Evolutionary conservation across 2,888 invertebrate genomes (phyloP).

Genomic region (Synanthedon vespiformis): DNA sequence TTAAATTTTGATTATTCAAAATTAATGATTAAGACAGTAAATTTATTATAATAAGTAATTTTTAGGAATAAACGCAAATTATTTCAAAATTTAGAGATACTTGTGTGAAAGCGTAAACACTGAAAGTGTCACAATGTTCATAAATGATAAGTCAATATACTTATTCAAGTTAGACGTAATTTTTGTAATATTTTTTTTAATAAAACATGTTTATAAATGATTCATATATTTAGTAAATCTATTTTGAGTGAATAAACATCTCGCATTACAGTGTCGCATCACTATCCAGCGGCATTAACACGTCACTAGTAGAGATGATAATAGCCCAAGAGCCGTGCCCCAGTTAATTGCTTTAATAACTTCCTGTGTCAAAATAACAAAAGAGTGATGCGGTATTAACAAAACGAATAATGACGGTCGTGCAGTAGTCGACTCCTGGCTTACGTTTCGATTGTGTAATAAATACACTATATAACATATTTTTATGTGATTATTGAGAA

Average conservation of each 20-base stretch:
- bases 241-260: background rate
- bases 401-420: slow-evolving; percentile 48
- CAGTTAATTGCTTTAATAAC: slow-evolving; percentile 71
- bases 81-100: too few relatives aligned
- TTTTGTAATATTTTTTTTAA: too few relatives aligned
- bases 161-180: too few relatives aligned
- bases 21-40: too few relatives aligned
- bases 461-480: background rate
- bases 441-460: slow-evolving; percentile 27
- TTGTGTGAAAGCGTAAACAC: too few relatives aligned
- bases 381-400: slow-evolving; percentile 60
- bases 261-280: slow-evolving; percentile 18
- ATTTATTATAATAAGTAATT: too few relatives aligned
- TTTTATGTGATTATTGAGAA: background rate
- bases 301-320: slow-evolving; percentile 67
- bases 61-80: too few relatives aligned
- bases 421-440: slow-evolving; percentile 32
- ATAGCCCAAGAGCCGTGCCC: slow-evolving; percentile 63
- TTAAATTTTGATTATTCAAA: too few relatives aligned
- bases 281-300: slow-evolving; percentile 58
- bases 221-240: too few relatives aligned
- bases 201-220: too few relatives aligned
- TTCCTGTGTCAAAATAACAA: slow-evolving; percentile 72
- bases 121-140: too few relatives aligned
- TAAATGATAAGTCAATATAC: too few relatives aligned